Evolutionary conservation across 2,888 invertebrate genomes (phyloP).

Genomic region (Pachymerium ferrugineum): DNA sequence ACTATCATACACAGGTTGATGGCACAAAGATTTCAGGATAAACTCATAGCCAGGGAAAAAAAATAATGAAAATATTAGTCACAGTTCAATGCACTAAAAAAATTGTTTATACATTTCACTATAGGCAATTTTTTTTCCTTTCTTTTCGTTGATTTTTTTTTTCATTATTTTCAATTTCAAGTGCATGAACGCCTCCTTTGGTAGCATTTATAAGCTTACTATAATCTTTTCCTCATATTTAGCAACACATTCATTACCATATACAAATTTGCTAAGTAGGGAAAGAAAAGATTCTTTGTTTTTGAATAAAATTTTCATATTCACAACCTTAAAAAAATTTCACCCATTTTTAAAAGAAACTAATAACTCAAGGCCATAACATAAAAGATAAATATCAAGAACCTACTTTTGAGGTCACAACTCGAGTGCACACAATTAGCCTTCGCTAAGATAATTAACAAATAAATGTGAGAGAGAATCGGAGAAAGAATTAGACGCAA

Average conservation of each 20-base stretch:
- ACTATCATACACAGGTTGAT: background rate
- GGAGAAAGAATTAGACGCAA: background rate
- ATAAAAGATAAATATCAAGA: background rate
- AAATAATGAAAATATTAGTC: background rate
- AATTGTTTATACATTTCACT: no score
- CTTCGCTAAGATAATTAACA: background rate
- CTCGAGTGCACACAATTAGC: constrained; percentile 3
- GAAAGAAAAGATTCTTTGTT: no score
- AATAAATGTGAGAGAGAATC: background rate
- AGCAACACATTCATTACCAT: no score
- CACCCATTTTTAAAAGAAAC: background rate
- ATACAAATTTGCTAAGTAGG: no score
- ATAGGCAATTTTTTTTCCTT: no score
- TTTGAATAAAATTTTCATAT: no score
- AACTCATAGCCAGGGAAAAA: background rate
- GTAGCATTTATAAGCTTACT: no score
- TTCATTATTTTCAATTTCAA: no score
- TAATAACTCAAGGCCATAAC: background rate
- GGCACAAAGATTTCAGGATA: background rate
- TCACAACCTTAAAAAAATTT: no score
- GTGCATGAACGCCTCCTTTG: no score
- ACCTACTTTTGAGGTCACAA: constrained; percentile 8
- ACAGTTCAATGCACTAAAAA: background rate
- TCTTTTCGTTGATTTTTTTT: no score
- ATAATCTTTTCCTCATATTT: no score